Base-by-base conservation (phyloP, 1,140 invertebrate species). In the Drosophila sp. region DNA sequence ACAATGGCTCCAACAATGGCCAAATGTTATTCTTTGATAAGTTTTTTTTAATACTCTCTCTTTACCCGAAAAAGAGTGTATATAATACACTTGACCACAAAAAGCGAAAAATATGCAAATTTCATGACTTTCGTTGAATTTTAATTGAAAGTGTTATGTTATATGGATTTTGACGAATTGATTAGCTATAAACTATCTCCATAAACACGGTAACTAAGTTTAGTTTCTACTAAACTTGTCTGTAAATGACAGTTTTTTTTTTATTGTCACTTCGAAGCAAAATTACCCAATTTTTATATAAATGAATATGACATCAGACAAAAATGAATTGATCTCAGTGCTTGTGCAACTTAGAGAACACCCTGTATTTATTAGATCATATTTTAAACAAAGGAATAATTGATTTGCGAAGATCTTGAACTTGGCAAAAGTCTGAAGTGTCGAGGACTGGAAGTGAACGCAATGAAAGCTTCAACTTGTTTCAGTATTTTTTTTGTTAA, bases 1-100 rank as follows among this genome's bases (percentile, higher is more conserved):
- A 23, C 32, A 76, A 74, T 32, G n/a, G 4, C 10, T 27, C 61
- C 56, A 57, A 64, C 67, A 74, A 77, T 77, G 74, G 71, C 74
- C 64, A 70, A 50, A 77, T 61, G 33, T 75, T 40, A 77, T 77
- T 76, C 75, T 77, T 70, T 70, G 66, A 32, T 50, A 47, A 47
- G 10, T n/a, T n/a, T 30, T 29, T 25, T 27, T 57, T 4, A n/a
- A 57, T 57, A 57, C 55, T 33, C 55, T 57, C 32, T 57, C 55
- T 38, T 10, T 38, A 5, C 2, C 6, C 1, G 1, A 56, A 50
- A 50, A 17, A 17, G 17, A 50, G 44, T 50, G 33, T 35, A 35
- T 8, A 23, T 57, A 33, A 35, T 29, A 54, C 27, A 54, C 47
- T 54, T 27, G 29, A 55, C 6, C 47, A 35, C 23, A 35, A 17